These are phyloP conservation scores for Sanderia malayensis DNA, from an alignment of 30 jellyfish, hydroid and myxozoan species.

Conservation along the genomic window DNA sequence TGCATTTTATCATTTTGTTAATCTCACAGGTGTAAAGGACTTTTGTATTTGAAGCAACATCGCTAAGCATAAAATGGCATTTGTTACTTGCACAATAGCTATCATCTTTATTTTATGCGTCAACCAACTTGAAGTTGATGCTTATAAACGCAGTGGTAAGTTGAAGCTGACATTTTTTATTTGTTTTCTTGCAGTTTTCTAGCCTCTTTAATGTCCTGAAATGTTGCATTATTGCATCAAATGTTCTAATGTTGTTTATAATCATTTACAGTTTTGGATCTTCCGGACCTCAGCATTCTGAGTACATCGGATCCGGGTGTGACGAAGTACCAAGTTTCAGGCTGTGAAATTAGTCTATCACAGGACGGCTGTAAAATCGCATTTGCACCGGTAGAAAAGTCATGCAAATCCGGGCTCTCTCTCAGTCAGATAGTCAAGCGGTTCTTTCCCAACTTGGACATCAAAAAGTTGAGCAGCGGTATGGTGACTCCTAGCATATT, in stretches of 20 bases:
- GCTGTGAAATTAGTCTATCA: slow-evolving; percentile 61
- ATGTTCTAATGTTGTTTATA: no score
- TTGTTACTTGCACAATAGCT: neutral
- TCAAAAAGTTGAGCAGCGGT: slow-evolving; percentile 37
- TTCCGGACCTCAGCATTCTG: slow-evolving; percentile 41
- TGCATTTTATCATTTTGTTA: no score
- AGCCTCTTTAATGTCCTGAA: no score
- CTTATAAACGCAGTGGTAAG: neutral
- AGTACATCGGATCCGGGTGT: slow-evolving; percentile 20
- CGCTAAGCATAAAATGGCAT: neutral
- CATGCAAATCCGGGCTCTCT: slow-evolving; percentile 46
- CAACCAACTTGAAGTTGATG: neutral
- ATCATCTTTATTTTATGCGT: neutral
- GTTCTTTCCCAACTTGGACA: slow-evolving; percentile 44
- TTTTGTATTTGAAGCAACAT: neutral
- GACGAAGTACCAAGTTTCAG: slow-evolving; percentile 53
- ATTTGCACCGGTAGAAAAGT: slow-evolving; percentile 43
- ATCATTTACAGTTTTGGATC: slow-evolving; percentile 15
- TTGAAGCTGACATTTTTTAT: neutral
- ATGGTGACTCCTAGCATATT: slow-evolving; percentile 56
- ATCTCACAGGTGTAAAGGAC: no score
- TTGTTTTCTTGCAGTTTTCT: neutral
- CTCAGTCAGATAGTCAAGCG: slow-evolving; percentile 35
- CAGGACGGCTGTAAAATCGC: slow-evolving; percentile 61
- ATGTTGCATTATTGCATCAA: no score